These are phyloP conservation scores for Lepus oiostolus DNA, from an alignment of 2,797 vertebrate species.

Conservation along the genomic window DNA sequence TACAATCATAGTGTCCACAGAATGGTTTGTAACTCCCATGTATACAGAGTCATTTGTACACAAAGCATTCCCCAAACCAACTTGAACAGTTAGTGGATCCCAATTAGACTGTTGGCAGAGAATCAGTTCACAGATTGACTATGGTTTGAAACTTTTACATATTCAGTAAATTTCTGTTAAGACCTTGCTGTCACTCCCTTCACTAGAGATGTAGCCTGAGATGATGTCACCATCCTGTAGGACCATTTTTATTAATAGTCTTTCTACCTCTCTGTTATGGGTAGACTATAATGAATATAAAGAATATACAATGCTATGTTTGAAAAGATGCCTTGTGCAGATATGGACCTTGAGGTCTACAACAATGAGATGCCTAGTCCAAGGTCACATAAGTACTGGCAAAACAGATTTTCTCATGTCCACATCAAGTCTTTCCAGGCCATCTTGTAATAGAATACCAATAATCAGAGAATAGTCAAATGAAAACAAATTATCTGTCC, in stretches of 20 bases:
- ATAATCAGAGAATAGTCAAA: not conserved
- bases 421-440: not conserved
- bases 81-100: not conserved
- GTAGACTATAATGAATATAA: not conserved
- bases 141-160: not conserved
- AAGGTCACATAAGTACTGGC: not conserved
- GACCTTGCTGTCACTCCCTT: not conserved
- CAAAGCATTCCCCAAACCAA: constrained; percentile 12
- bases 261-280: not conserved
- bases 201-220: not conserved
- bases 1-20: not conserved
- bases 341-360: not conserved
- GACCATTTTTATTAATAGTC: not conserved
- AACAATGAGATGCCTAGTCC: not conserved
- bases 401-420: not conserved
- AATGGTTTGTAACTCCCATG: not conserved
- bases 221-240: not conserved
- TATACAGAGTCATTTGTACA: not conserved
- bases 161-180: not conserved
- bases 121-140: not conserved
- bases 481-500: not conserved
- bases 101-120: not conserved
- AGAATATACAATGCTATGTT: not conserved
- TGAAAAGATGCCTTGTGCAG: not conserved
- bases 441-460: not conserved